Evolutionary conservation across 2,888 invertebrate genomes (phyloP).

Genomic region (Gymnocheta viridis): DNA sequence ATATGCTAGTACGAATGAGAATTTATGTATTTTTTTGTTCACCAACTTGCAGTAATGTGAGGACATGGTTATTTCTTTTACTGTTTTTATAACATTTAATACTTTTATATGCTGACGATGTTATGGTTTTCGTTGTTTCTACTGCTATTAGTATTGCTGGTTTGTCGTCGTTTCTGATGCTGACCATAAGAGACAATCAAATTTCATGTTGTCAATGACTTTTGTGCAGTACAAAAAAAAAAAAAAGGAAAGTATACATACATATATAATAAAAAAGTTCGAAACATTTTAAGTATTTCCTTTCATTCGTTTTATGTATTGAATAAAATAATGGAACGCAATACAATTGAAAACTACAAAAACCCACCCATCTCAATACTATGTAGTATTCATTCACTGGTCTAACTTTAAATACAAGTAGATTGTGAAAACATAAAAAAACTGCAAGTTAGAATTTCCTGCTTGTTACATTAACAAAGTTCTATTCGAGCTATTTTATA

Average conservation of each 20-base stretch:
- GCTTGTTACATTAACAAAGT: constrained; percentile 49
- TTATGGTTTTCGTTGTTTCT: constrained; percentile 12
- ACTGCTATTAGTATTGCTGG: not conserved
- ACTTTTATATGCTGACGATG: constrained; percentile 54
- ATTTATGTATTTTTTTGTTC: constrained; percentile 28
- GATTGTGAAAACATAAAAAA: constrained; percentile 3
- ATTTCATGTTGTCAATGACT: constrained; percentile 68
- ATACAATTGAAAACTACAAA: constrained; percentile 27
- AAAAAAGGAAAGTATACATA: constrained; percentile 27
- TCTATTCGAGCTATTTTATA: constrained; percentile 13
- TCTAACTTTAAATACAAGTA: not conserved
- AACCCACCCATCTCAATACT: not conserved
- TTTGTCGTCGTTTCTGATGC: constrained; percentile 49
- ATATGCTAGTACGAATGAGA: not conserved
- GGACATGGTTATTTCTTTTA: constrained; percentile 34
- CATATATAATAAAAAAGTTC: constrained; percentile 76
- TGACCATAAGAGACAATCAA: constrained; percentile 65
- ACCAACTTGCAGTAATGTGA: constrained; percentile 45
- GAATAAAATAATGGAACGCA: constrained; percentile 20
- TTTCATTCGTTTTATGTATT: constrained; percentile 73
- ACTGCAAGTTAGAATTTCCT: constrained; percentile 58
- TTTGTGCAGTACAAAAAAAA: constrained; percentile 20
- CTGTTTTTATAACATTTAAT: constrained; percentile 57
- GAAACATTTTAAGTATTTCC: constrained; percentile 69
- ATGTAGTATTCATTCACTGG: not conserved